Evolutionary conservation across 2,797 vertebrate species (phyloP).

Genomic region (Pygocentrus nattereri): DNA sequence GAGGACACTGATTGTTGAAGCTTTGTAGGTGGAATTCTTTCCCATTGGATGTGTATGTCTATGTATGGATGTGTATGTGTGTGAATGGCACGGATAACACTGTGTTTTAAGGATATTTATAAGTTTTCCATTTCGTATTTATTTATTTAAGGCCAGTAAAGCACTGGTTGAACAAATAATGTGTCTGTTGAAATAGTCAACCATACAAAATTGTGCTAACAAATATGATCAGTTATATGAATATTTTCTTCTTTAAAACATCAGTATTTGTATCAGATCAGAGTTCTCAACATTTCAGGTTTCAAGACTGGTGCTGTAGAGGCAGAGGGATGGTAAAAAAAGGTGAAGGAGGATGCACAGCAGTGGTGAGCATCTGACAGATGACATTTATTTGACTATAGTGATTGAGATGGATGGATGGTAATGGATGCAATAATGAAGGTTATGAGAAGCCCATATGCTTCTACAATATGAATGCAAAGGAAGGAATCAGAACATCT

Average conservation of each 20-base stretch:
- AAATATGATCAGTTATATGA: too few species aligned
- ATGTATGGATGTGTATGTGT: too few species aligned
- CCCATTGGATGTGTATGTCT: too few species aligned
- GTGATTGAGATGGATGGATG: constrained; percentile 11
- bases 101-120: too few species aligned
- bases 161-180: too few species aligned
- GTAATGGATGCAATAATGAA: constrained; percentile 12
- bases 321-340: not conserved
- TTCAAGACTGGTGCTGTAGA: not conserved
- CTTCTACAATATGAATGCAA: not conserved
- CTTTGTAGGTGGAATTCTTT: too few species aligned
- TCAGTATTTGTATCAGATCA: not conserved
- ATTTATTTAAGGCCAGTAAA: too few species aligned
- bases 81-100: too few species aligned
- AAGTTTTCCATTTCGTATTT: too few species aligned
- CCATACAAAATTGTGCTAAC: too few species aligned
- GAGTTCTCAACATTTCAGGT: not conserved
- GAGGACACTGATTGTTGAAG: too few species aligned
- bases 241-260: not conserved
- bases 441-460: not conserved
- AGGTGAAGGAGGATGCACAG: not conserved
- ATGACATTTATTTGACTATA: constrained; percentile 25
- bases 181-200: too few species aligned
- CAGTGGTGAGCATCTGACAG: not conserved
- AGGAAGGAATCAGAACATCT: not conserved